Evolutionary conservation across 2,113 vertebrate species (phyloP).

Genomic region (Bubo blakistoni): DNA sequence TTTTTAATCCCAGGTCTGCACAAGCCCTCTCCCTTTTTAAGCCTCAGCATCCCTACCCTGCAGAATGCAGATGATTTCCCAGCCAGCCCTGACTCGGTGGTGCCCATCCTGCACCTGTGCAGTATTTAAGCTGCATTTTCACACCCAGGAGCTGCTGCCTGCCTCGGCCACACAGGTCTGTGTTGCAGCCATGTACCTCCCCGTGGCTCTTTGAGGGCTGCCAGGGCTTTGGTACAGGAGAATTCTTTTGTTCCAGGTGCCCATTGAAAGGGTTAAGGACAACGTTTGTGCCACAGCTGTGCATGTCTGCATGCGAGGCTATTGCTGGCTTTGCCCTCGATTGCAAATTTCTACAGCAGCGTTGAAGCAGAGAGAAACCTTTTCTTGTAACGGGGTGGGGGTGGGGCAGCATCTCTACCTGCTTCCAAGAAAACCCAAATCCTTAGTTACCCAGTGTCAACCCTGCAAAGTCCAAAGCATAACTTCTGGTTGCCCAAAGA

Average conservation of each 20-base stretch:
- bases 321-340: conserved; percentile 41
- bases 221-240: neutral
- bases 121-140: neutral
- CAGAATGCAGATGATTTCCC: neutral
- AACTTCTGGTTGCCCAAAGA: neutral
- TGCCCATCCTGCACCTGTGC: neutral
- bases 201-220: rapidly evolving
- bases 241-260: neutral
- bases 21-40: neutral
- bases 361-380: neutral
- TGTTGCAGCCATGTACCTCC: neutral
- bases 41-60: neutral
- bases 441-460: neutral
- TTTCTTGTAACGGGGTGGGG: neutral
- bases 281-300: conserved; percentile 11
- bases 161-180: neutral
- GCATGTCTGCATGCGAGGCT: conserved; percentile 69
- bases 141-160: neutral
- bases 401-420: neutral
- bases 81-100: rapidly evolving
- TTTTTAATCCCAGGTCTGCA: neutral
- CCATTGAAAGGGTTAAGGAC: conserved; percentile 63
- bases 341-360: neutral
- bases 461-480: neutral
- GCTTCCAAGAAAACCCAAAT: neutral